Conservation (phyloP, 1,140 invertebrate genomes). For the Drosophila repletoides region DNA sequence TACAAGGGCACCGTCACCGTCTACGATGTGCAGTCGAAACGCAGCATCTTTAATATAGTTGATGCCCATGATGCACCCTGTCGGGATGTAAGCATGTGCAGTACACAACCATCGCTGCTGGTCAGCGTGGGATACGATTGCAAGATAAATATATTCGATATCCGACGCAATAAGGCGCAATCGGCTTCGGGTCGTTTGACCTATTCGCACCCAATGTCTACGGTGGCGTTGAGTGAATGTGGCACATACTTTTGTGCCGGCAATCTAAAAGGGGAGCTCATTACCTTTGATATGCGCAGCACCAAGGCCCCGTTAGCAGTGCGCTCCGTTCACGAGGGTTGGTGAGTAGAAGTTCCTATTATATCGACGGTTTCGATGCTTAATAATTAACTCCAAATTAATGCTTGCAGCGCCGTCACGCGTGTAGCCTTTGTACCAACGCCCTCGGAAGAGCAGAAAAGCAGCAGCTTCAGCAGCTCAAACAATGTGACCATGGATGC, state of each 20-base stretch:
- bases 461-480: conserved; percentile 42
- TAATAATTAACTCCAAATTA: background rate
- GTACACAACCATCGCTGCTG: conserved; percentile 54
- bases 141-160: conserved; percentile 78
- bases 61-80: conserved; percentile 76
- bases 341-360: conserved; percentile 1
- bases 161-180: conserved; percentile 56
- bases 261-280: conserved; percentile 78
- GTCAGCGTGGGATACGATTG: conserved; percentile 79
- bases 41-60: conserved; percentile 54
- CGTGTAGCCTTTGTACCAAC: conserved; percentile 72
- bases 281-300: conserved; percentile 74
- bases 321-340: conserved; percentile 56
- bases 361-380: background rate
- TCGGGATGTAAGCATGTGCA: conserved; percentile 71
- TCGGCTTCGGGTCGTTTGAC: conserved; percentile 42
- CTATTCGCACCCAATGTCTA: conserved; percentile 65
- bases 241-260: conserved; percentile 76
- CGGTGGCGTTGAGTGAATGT: conserved; percentile 69
- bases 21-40: conserved; percentile 70
- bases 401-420: conserved; percentile 37
- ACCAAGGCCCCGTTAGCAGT: conserved; percentile 55
- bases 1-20: conserved; percentile 70
- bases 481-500: conserved; percentile 36
- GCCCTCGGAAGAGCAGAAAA: conserved; percentile 46